These are phyloP conservation scores for Rhorus exstirpatorius DNA, from an alignment of 2,888 invertebrate species.

Conservation along the genomic window DNA sequence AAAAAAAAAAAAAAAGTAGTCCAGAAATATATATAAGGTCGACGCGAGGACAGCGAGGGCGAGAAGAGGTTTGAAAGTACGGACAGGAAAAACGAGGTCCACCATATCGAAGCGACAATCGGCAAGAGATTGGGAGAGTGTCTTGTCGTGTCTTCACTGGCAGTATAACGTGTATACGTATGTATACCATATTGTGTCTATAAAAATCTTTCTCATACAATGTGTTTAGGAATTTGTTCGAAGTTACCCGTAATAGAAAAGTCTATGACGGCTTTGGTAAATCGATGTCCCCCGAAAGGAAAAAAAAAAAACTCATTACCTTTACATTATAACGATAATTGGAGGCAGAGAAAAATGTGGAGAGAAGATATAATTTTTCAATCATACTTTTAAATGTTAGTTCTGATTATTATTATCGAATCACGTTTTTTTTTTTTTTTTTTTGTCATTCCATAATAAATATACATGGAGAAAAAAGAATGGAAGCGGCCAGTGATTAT, in stretches of 20 bases:
- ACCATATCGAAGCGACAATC: slow-evolving; percentile 57
- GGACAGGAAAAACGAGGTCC: slow-evolving; percentile 32
- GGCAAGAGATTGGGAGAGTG: slow-evolving; percentile 63
- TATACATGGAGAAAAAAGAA: too few relatives aligned
- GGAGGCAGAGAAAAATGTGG: too few relatives aligned
- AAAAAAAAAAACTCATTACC: too few relatives aligned
- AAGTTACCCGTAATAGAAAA: background rate
- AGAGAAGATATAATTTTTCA: too few relatives aligned
- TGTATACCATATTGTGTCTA: too few relatives aligned
- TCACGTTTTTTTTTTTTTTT: background rate
- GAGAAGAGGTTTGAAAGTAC: slow-evolving; percentile 26
- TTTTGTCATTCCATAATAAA: too few relatives aligned
- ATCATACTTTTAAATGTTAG: background rate
- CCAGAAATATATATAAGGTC: slow-evolving; percentile 33
- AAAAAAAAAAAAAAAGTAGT: slow-evolving; percentile 33
- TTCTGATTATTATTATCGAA: background rate
- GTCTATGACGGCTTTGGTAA: background rate
- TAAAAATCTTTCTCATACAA: slow-evolving; percentile 8
- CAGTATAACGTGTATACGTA: slow-evolving; percentile 13
- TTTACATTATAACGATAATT: too few relatives aligned
- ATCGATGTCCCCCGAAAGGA: too few relatives aligned
- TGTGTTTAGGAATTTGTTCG: background rate
- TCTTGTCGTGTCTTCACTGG: slow-evolving; percentile 61
- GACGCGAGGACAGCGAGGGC: slow-evolving; percentile 10
- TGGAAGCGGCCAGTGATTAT: too few relatives aligned